Percentiles rank a stretch among this genome's conserved stretches.
These are phyloP conservation scores for Limnephilus marmoratus DNA, from an alignment of 2,888 invertebrate genomes.

Conservation along the genomic window DNA sequence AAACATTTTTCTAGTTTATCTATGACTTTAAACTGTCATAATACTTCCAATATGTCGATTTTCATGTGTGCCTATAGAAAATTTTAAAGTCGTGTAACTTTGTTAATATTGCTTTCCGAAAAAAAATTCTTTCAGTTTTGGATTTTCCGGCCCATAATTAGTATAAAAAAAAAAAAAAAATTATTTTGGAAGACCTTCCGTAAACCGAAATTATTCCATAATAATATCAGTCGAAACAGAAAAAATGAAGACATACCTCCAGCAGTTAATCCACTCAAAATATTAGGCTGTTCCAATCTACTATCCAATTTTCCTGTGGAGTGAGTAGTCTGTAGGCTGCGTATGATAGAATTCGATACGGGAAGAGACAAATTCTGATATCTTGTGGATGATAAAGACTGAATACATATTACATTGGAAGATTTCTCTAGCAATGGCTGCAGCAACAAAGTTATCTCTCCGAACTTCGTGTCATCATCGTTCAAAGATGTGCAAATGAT, in stretches of 20 bases:
- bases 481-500: conserved; percentile 72
- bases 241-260: conserved; percentile 71
- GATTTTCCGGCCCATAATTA: too few relatives aligned
- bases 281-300: conserved; percentile 75
- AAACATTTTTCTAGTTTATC: too few relatives aligned
- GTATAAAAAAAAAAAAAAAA: too few relatives aligned
- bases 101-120: too few relatives aligned
- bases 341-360: conserved; percentile 62
- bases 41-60: too few relatives aligned
- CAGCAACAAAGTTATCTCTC: conserved; percentile 72
- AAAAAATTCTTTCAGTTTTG: too few relatives aligned
- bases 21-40: too few relatives aligned
- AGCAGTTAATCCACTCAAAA: conserved; percentile 74
- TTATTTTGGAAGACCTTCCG: too few relatives aligned
- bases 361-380: conserved; percentile 67
- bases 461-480: conserved; percentile 72
- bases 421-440: conserved; percentile 70
- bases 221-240: neutral
- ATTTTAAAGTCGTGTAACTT: too few relatives aligned
- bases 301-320: conserved; percentile 68
- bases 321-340: conserved; percentile 68
- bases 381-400: conserved; percentile 73
- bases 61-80: too few relatives aligned
- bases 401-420: conserved; percentile 70
- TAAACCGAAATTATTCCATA: too few relatives aligned